A percentile compares a stretch with the other conserved stretches of the same genome.
phyloP scores from a whole-genome alignment of 2,888 invertebrate species.

The Zele albiditarsus region DNA sequence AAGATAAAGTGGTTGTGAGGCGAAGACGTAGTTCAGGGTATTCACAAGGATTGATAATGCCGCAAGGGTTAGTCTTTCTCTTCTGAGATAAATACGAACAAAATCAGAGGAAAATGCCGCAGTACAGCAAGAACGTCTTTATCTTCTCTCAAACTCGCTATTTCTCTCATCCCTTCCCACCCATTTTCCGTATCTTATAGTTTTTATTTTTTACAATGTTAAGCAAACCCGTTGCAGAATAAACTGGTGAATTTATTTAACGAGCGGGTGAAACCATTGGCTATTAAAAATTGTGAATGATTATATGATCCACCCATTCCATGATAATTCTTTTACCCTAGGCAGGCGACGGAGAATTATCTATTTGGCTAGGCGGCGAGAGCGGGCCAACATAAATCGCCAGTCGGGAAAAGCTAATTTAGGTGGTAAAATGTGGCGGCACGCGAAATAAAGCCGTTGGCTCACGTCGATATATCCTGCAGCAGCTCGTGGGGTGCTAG shows the following conservation, averaged over 20 bases:
- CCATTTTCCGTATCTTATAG: not conserved
- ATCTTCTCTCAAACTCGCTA: slow-evolving; percentile 14
- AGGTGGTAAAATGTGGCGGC: slow-evolving; percentile 62
- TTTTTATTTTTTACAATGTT: not conserved
- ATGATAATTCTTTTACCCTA: slow-evolving; percentile 25
- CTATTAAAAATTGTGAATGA: slow-evolving; percentile 36
- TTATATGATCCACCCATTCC: slow-evolving; percentile 30
- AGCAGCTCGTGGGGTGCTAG: slow-evolving; percentile 32
- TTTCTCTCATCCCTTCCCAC: not conserved
- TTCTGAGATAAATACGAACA: slow-evolving; percentile 46
- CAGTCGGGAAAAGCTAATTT: slow-evolving; percentile 62
- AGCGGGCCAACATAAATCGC: slow-evolving; percentile 60
- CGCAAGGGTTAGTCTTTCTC: slow-evolving; percentile 47
- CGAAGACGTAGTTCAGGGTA: slow-evolving; percentile 45
- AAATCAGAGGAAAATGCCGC: slow-evolving; percentile 39
- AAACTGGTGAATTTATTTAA: slow-evolving; percentile 20
- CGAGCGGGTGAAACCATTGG: slow-evolving; percentile 12
- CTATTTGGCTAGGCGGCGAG: slow-evolving; percentile 55
- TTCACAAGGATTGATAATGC: slow-evolving; percentile 54
- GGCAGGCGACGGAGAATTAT: slow-evolving; percentile 51
- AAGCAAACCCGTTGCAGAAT: not conserved
- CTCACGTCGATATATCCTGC: slow-evolving; percentile 61
- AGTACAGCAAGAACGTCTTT: slow-evolving; percentile 24
- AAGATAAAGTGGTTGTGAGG: slow-evolving; percentile 30
- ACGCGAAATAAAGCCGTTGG: slow-evolving; percentile 64